Evolutionary conservation across 2,797 vertebrate species (phyloP).

Genomic region (Lagocephalus sceleratus): DNA sequence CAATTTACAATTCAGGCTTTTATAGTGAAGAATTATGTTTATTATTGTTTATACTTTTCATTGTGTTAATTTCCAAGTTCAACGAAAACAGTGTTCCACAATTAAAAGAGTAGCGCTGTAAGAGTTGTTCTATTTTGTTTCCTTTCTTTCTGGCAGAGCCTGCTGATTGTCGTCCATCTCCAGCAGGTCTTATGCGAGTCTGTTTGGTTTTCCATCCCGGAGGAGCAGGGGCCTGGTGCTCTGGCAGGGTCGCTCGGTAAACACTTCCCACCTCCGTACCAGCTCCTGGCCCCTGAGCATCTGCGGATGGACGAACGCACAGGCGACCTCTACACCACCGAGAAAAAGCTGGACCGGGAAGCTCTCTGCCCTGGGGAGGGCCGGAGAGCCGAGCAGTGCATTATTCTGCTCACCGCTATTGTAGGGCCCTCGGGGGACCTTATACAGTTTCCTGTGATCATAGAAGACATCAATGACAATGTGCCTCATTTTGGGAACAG

Average conservation of each 20-base stretch:
- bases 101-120: not conserved
- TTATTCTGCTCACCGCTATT: conserved; percentile 64
- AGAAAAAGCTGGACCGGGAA: conserved; percentile 72
- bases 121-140: conserved; percentile 12
- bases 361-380: conserved; percentile 67
- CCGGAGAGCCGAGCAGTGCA: conserved; percentile 62
- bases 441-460: conserved; percentile 68
- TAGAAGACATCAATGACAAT: conserved; percentile 82
- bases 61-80: not conserved
- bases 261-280: conserved; percentile 66
- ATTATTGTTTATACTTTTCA: too few species aligned
- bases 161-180: conserved; percentile 66
- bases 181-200: conserved; percentile 52
- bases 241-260: conserved; percentile 65
- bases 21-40: too few species aligned
- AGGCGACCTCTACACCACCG: conserved; percentile 73
- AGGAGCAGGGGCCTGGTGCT: conserved; percentile 67
- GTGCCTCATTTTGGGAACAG: conserved; percentile 71
- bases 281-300: conserved; percentile 64
- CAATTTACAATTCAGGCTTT: not conserved
- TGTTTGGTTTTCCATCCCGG: conserved; percentile 58
- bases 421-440: conserved; percentile 67
- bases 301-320: conserved; percentile 65
- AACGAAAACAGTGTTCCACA: not conserved
- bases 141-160: conserved; percentile 56